These are phyloP conservation scores for Leptarthrus brevirostris DNA, from an alignment of 2,888 invertebrate genomes.

Conservation along the genomic window DNA sequence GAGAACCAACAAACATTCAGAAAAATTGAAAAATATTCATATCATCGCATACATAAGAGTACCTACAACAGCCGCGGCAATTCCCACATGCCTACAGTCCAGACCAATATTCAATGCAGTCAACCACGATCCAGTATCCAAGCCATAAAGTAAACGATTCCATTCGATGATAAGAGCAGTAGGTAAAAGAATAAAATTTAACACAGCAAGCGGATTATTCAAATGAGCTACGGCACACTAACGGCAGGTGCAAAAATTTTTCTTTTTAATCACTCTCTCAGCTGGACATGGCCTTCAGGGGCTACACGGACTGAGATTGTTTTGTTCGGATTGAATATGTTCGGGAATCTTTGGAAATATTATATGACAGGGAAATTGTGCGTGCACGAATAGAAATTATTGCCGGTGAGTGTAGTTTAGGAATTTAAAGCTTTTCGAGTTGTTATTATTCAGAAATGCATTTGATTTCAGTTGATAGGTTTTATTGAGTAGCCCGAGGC, in stretches of 20 bases:
- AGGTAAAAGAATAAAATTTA: slow-evolving; percentile 6
- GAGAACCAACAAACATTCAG: neutral
- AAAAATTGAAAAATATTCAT: neutral
- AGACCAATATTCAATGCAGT: neutral
- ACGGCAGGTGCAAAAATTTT: slow-evolving; percentile 44
- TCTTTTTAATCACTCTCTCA: slow-evolving; percentile 29
- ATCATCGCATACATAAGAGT: neutral
- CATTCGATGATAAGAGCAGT: slow-evolving; percentile 32
- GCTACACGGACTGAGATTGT: neutral
- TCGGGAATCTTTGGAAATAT: too few relatives aligned
- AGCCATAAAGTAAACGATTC: slow-evolving; percentile 34
- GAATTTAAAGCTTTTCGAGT: too few relatives aligned
- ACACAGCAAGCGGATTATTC: slow-evolving; percentile 39
- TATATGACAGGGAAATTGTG: too few relatives aligned
- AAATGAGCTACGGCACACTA: slow-evolving; percentile 43
- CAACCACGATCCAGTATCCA: neutral
- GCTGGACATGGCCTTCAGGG: slow-evolving; percentile 36
- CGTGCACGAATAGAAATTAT: too few relatives aligned
- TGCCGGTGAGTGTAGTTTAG: too few relatives aligned
- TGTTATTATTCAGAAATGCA: too few relatives aligned
- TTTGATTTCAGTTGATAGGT: too few relatives aligned
- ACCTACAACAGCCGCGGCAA: too few relatives aligned
- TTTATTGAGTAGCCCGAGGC: too few relatives aligned
- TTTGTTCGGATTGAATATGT: neutral
- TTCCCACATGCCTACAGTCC: neutral